Conservation (phyloP, 2,888 invertebrate genomes). For the Trisateles emortualis region DNA sequence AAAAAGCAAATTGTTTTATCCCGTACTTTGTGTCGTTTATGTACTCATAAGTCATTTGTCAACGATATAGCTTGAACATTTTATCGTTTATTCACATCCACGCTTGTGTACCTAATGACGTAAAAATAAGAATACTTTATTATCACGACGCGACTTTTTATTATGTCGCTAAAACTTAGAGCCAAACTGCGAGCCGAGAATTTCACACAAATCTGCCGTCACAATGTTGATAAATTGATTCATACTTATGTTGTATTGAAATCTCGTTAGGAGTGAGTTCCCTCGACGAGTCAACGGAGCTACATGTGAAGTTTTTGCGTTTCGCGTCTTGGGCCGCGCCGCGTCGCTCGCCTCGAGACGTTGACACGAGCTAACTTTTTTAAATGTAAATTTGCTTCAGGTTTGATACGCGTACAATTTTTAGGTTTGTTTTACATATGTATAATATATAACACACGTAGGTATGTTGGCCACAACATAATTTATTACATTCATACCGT, state of each 20-base stretch:
- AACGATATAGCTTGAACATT: conserved; percentile 13
- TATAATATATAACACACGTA: conserved; percentile 25
- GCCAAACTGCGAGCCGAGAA: conserved; percentile 13
- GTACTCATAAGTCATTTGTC: conserved; percentile 8
- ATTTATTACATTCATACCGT: conserved; percentile 32
- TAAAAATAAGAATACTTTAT: conserved; percentile 40
- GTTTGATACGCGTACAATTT: conserved; percentile 17
- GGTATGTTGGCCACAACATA: conserved; percentile 1
- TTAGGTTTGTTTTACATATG: conserved; percentile 31
- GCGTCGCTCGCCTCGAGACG: conserved; percentile 5
- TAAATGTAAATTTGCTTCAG: conserved; percentile 21
- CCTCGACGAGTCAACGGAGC: conserved; percentile 25
- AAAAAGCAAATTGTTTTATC: not conserved
- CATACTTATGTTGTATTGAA: conserved; percentile 51
- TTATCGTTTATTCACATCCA: conserved; percentile 26
- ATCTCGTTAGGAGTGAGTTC: conserved; percentile 47
- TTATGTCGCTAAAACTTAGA: conserved; percentile 32
- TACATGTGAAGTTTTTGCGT: conserved; percentile 39
- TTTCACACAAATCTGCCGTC: conserved; percentile 33
- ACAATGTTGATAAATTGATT: conserved; percentile 55
- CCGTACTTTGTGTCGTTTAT: conserved; percentile 2
- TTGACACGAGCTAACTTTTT: conserved; percentile 9
- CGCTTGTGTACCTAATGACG: conserved; percentile 28
- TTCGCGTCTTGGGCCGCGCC: too few species aligned
- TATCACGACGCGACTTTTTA: conserved; percentile 27